Evolutionary conservation across 2,113 vertebrate species (phyloP).

Genomic region (Cairina moschata): DNA sequence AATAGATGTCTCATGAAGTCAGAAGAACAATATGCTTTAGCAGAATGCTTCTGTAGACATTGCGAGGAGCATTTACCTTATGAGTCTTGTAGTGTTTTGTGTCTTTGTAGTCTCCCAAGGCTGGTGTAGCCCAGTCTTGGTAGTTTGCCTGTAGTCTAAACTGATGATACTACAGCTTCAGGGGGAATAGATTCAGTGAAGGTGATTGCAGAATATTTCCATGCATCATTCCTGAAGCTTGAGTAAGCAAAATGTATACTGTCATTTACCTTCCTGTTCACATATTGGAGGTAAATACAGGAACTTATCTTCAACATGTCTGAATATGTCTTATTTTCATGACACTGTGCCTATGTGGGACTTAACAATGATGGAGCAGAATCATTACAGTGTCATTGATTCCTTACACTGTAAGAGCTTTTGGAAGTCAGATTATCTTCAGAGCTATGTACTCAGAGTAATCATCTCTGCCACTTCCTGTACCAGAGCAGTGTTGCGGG

Average conservation of each 20-base stretch:
- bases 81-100: not conserved
- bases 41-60: not conserved
- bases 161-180: not conserved
- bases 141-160: not conserved
- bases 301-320: not conserved
- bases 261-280: rapidly evolving
- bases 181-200: not conserved
- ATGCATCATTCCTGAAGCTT: not conserved
- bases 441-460: not conserved
- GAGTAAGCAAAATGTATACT: not conserved
- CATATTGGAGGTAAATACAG: not conserved
- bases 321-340: slow-evolving; percentile 49
- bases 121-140: not conserved
- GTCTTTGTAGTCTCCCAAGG: not conserved
- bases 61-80: rapidly evolving
- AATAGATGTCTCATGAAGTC: not conserved
- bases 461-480: slow-evolving; percentile 22
- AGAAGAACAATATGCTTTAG: not conserved
- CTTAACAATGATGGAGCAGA: slow-evolving; percentile 29
- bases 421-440: slow-evolving; percentile 31
- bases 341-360: not conserved
- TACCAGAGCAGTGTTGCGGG: not conserved
- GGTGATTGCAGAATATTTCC: not conserved
- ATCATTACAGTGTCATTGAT: not conserved
- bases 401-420: slow-evolving; percentile 7